Conservation (phyloP, 2,113 vertebrate species). For the Microcebus jonahi region DNA sequence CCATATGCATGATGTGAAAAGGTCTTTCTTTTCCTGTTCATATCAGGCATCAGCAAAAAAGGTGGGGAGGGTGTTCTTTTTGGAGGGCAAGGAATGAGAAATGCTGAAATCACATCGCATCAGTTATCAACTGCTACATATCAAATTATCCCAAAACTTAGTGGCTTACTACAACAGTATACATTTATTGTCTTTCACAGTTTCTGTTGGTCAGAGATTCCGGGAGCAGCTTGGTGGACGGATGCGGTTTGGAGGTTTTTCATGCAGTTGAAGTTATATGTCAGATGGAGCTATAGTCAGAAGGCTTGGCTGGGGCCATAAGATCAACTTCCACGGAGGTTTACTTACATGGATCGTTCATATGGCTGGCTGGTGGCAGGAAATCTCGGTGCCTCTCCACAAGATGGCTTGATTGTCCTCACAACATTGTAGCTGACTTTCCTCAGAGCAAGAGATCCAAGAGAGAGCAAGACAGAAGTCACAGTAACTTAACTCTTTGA, state of each 20-base stretch:
- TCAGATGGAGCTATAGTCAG: neutral
- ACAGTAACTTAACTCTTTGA: neutral
- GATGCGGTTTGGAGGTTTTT: neutral
- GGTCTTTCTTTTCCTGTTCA: neutral
- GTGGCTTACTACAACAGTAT: neutral
- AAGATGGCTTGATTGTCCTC: neutral
- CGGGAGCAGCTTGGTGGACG: neutral
- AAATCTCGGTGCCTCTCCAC: neutral
- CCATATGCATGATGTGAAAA: neutral
- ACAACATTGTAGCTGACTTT: neutral
- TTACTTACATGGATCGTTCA: neutral
- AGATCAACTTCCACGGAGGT: neutral
- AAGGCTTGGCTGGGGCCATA: neutral
- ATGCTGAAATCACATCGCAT: neutral
- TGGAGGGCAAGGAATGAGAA: neutral
- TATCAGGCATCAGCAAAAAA: neutral
- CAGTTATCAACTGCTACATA: neutral
- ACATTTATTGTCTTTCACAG: neutral
- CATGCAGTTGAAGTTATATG: neutral
- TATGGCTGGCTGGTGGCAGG: neutral
- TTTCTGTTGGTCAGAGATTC: constrained; percentile 20
- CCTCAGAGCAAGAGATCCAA: neutral
- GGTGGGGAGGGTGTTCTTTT: neutral
- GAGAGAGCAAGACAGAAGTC: neutral
- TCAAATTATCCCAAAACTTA: neutral